Evolutionary conservation across 2,113 vertebrate species (phyloP).

Genomic region (Hyperoodon ampullatus): DNA sequence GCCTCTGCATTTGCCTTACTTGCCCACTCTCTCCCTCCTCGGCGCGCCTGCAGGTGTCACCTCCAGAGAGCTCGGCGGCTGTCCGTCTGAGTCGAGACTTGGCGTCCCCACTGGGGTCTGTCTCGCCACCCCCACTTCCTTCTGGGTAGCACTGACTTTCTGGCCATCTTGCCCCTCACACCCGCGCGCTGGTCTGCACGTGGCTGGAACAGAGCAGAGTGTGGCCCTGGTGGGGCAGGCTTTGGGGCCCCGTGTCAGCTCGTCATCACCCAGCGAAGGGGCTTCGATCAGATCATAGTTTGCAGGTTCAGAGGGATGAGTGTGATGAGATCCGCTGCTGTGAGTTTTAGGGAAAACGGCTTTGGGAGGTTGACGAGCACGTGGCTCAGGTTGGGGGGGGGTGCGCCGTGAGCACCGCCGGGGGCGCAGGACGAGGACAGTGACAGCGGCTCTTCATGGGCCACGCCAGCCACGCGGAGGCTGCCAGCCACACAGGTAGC

Average conservation of each 20-base stretch:
- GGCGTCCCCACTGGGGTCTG: too few relatives aligned
- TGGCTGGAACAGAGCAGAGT: accelerated
- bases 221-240: accelerated
- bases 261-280: accelerated
- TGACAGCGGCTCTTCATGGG: accelerated
- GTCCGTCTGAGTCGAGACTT: too few relatives aligned
- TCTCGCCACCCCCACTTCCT: too few relatives aligned
- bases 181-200: accelerated
- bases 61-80: too few relatives aligned
- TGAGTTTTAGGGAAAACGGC: background rate
- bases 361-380: accelerated
- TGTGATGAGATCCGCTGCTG: background rate
- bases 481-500: accelerated
- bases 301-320: too few relatives aligned
- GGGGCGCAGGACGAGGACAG: accelerated
- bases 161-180: background rate
- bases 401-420: accelerated
- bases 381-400: accelerated
- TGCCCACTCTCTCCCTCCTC: too few relatives aligned
- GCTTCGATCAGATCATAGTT: accelerated
- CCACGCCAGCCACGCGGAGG: accelerated
- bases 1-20: too few relatives aligned
- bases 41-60: too few relatives aligned
- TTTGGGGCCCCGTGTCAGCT: accelerated
- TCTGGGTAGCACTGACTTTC: too few relatives aligned